Percentiles rank a stretch among this genome's conserved stretches.
These are phyloP conservation scores for Charina bottae DNA, from an alignment of 2,113 vertebrate genomes.

Conservation along the genomic window DNA sequence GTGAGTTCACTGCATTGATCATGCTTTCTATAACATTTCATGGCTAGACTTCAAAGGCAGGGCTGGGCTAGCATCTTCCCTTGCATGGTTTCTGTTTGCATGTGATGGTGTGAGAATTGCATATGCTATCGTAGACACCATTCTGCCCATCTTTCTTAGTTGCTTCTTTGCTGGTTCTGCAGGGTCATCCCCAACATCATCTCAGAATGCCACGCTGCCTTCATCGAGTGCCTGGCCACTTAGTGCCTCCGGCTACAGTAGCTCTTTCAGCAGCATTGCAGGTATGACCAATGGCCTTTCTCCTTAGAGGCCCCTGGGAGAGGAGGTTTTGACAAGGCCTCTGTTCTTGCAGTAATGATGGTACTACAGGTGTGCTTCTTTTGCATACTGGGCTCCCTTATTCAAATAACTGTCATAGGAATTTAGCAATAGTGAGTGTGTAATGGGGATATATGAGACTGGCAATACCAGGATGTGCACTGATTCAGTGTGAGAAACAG, in stretches of 20 bases:
- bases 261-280: slow-evolving; percentile 83
- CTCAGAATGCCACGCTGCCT: slow-evolving; percentile 90
- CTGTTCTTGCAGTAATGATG: neutral
- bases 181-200: slow-evolving; percentile 89
- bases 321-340: slow-evolving; percentile 49
- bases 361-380: neutral
- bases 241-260: slow-evolving; percentile 83
- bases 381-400: neutral
- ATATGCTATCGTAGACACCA: slow-evolving; percentile 58
- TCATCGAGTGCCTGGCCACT: slow-evolving; percentile 87
- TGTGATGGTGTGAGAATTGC: slow-evolving; percentile 24
- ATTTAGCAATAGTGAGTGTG: neutral
- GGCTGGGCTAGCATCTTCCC: slow-evolving; percentile 20
- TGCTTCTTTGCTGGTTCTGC: slow-evolving; percentile 73
- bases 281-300: slow-evolving; percentile 74
- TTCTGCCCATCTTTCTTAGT: slow-evolving; percentile 66
- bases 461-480: neutral
- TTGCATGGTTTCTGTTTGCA: slow-evolving; percentile 50
- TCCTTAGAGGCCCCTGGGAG: slow-evolving; percentile 43
- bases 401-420: slow-evolving; percentile 38
- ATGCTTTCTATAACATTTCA: slow-evolving; percentile 61
- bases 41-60: slow-evolving; percentile 37
- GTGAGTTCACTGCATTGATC: slow-evolving; percentile 44
- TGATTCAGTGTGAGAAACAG: neutral
- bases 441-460: slow-evolving; percentile 1